phyloP scores from a whole-genome alignment of 2,797 vertebrate species.

The Danionella dracula region DNA sequence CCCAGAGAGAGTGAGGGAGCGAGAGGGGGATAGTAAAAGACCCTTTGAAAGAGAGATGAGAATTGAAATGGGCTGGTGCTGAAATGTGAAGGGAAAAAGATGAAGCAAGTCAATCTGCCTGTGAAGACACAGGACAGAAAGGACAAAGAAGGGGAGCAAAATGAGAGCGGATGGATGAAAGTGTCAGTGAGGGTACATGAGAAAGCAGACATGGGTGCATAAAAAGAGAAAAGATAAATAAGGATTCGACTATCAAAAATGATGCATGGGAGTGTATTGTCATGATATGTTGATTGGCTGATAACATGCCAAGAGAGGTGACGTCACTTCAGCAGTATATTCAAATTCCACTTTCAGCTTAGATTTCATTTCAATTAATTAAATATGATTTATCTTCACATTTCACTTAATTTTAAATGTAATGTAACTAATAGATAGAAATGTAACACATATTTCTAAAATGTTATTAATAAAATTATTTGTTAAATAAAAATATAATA shows the following conservation, averaged over 20 bases:
- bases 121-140: conserved; percentile 50
- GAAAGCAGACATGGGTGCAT: conserved; percentile 26
- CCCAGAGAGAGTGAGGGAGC: conserved; percentile 50
- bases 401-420: no score
- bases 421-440: no score
- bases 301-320: neutral
- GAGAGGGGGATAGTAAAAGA: conserved; percentile 45
- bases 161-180: conserved; percentile 32
- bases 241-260: no score
- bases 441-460: no score
- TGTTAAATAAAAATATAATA: no score
- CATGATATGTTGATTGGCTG: neutral
- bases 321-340: no score
- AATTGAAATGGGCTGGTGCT: conserved; percentile 69
- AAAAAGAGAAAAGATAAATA: no score
- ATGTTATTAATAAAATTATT: no score
- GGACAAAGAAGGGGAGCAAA: conserved; percentile 13
- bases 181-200: conserved; percentile 5
- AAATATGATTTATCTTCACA: no score
- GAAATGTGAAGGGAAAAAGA: conserved; percentile 62
- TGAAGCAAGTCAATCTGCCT: conserved; percentile 68
- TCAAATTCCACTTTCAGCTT: no score
- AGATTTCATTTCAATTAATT: no score
- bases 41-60: conserved; percentile 69
- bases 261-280: neutral